phyloP scores from a whole-genome alignment of 2,888 invertebrate species.

The Hemicrepidius hirtus region DNA sequence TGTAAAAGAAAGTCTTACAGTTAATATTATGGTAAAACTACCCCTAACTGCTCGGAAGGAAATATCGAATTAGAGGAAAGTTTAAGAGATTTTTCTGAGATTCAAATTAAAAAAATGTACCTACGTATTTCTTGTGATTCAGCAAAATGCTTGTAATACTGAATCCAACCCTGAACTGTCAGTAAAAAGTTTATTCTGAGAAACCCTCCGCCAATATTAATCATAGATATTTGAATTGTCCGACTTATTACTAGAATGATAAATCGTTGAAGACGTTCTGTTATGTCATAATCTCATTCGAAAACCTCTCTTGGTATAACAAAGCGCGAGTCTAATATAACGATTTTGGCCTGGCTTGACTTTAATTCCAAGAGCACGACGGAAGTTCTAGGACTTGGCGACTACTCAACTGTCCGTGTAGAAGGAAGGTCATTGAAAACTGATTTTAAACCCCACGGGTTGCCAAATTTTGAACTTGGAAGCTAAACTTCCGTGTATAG shows the following conservation, averaged over 20 bases:
- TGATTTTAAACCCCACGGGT: not conserved
- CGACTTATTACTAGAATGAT: constrained; percentile 39
- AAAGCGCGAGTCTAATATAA: constrained; percentile 31
- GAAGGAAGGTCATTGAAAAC: constrained; percentile 24
- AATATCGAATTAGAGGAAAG: too few relatives aligned
- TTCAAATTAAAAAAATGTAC: not conserved
- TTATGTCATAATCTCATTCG: constrained; percentile 33
- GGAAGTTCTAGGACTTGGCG: constrained; percentile 6
- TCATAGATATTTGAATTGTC: constrained; percentile 45
- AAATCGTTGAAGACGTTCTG: constrained; percentile 35
- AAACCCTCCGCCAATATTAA: constrained; percentile 37
- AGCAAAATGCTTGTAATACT: not conserved
- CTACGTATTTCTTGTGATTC: not conserved
- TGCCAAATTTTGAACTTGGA: not conserved
- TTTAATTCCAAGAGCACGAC: constrained; percentile 22
- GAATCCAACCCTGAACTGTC: constrained; percentile 13
- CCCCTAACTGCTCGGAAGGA: too few relatives aligned
- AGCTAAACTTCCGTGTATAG: not conserved
- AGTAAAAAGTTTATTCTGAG: constrained; percentile 13
- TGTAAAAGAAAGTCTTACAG: too few relatives aligned
- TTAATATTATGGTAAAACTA: too few relatives aligned
- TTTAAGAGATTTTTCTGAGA: too few relatives aligned
- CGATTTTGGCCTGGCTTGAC: constrained; percentile 24
- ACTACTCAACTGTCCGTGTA: constrained; percentile 20
- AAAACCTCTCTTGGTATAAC: constrained; percentile 26